Conservation (phyloP, 92 coral and sea anemone species). For the Porites cylindrica region DNA sequence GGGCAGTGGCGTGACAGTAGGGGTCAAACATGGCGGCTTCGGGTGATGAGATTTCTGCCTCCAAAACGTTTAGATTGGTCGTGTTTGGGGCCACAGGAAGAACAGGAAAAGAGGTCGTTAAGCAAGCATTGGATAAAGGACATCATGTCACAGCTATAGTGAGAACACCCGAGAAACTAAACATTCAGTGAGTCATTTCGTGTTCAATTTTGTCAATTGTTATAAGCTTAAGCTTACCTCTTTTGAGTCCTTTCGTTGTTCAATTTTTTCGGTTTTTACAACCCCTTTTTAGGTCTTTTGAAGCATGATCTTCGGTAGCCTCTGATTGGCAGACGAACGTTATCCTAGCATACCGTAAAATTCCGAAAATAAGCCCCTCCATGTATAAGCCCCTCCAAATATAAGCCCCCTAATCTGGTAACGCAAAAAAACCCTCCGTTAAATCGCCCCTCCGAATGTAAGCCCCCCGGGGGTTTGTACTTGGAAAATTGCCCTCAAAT, state of each 20-base stretch:
- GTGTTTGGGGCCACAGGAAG: slow-evolving; percentile 93
- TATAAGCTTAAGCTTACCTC: background rate
- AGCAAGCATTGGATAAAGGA: slow-evolving; percentile 84
- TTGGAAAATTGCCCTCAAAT: no score
- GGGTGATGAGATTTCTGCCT: background rate
- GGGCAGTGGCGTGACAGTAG: background rate
- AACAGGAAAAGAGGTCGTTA: slow-evolving; percentile 79
- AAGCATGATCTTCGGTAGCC: no score
- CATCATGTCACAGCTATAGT: slow-evolving; percentile 85
- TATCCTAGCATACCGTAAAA: no score
- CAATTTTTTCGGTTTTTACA: no score
- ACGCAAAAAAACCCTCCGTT: no score
- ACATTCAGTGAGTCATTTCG: slow-evolving; percentile 56
- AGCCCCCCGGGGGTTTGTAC: no score
- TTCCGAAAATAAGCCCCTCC: no score
- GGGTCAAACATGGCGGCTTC: slow-evolving; percentile 61
- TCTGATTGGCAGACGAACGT: no score
- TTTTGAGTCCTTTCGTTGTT: background rate
- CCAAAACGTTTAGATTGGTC: slow-evolving; percentile 49
- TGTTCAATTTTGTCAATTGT: background rate
- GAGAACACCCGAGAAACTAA: slow-evolving; percentile 81
- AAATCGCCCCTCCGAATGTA: no score
- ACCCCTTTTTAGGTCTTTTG: no score
- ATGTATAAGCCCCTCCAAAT: no score
- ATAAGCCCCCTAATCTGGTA: no score